Evolutionary conservation across 2,113 vertebrate species (phyloP), one percentile per base, ranked within the genome.

Genomic region (Dromas ardeola): DNA sequence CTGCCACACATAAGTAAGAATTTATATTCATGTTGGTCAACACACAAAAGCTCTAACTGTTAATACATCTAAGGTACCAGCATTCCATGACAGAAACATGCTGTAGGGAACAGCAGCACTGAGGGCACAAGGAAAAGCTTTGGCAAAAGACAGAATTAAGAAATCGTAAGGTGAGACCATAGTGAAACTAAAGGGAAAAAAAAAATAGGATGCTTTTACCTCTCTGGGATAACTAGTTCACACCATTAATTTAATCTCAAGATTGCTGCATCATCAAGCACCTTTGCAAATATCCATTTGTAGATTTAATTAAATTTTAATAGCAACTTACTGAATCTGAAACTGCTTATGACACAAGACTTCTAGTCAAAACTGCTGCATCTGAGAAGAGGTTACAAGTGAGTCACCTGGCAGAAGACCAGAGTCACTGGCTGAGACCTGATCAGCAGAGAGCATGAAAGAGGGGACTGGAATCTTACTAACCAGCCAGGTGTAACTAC

Each of bases 261-360:
- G 36, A 67, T 19, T 52, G 50, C 47, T 55, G 26, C 62, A 82
- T 82, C 71, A 59, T 42, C 50, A 85, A 79, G 69, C n/a, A 63
- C 11, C 59, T 94, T 63, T 69, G 70, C 34, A 94, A 95, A 93
- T 69, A 93, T 3, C 34, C 19, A 56, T 59, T 49, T 79, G 43
- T 38, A 81, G 36, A 90, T 26, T 72, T 96, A 93, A 96, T 95
- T 79, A 89, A 79, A 89, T 49, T 69, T 76, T 91, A 94, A 81
- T 72, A 94, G 73, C 69, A 69, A 79, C 56, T 61, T 85, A 69
- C 0, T 85, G 73, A 91, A 80, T 58, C 40, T 45, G 58, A 90
- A 94, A 49, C 40, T 89, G 70, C 78, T 93, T 85, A 87, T 42
- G 74, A 92, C 36, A 67, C 55, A 86, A 65, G 43, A 63, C 45